Conservation (phyloP, 2,113 vertebrate genomes). For the Cephalopholis sonnerati region DNA sequence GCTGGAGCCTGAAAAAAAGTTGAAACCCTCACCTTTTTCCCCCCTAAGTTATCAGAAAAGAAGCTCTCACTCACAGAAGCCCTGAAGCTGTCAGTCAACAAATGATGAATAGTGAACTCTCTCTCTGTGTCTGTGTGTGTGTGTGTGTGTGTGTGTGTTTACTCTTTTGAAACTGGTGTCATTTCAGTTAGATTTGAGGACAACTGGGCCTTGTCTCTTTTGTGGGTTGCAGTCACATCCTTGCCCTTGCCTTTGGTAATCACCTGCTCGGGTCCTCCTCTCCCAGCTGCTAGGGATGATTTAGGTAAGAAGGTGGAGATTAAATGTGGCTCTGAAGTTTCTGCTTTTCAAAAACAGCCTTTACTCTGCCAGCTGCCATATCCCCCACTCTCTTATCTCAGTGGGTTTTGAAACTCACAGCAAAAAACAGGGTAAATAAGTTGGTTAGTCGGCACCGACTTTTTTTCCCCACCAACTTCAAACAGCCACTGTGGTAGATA, state of each 20-base stretch:
- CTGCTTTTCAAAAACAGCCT: slow-evolving; percentile 65
- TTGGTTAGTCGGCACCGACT: slow-evolving; percentile 27
- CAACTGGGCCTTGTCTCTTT: slow-evolving; percentile 10
- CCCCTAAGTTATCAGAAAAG: slow-evolving; percentile 47
- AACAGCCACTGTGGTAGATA: slow-evolving; percentile 42
- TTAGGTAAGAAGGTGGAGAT: slow-evolving; percentile 70
- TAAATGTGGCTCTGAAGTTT: slow-evolving; percentile 77
- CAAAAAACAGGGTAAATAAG: slow-evolving; percentile 67
- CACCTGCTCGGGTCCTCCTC: slow-evolving; percentile 59
- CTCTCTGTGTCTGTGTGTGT: not conserved
- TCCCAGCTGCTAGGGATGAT: slow-evolving; percentile 63
- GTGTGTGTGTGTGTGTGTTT: slow-evolving; percentile 3
- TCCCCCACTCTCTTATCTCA: slow-evolving; percentile 56
- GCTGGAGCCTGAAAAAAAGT: slow-evolving; percentile 23
- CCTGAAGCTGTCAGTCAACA: slow-evolving; percentile 40
- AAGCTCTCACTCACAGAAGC: slow-evolving; percentile 32
- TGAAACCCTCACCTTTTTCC: slow-evolving; percentile 52
- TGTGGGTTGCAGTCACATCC: slow-evolving; percentile 27
- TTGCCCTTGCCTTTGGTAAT: slow-evolving; percentile 53
- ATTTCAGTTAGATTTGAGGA: slow-evolving; percentile 20
- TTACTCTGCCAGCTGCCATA: slow-evolving; percentile 67
- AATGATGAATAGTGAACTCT: slow-evolving; percentile 33
- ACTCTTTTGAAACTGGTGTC: slow-evolving; percentile 13
- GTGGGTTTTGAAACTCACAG: slow-evolving; percentile 54
- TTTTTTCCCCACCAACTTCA: slow-evolving; percentile 42